Evolutionary conservation across 2,113 vertebrate genomes (phyloP).

Genomic region (Aviceda subcristata): DNA sequence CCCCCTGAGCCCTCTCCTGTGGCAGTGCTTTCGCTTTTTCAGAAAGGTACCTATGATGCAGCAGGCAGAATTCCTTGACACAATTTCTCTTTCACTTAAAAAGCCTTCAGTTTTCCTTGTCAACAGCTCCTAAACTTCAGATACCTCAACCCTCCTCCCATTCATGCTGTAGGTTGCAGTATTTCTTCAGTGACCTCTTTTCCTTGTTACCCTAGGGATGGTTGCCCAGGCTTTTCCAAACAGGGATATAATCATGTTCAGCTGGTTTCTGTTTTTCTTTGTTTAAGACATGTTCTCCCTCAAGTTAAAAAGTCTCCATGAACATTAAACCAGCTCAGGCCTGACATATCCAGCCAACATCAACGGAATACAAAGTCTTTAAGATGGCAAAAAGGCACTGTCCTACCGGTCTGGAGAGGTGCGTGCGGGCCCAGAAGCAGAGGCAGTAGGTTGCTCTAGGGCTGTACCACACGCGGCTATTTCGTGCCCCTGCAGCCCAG

Average conservation of each 20-base stretch:
- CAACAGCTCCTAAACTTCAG: background rate
- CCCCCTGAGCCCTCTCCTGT: background rate
- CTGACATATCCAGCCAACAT: background rate
- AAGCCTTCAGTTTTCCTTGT: background rate
- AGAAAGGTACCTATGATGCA: background rate
- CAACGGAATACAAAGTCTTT: background rate
- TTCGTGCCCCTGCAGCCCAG: background rate
- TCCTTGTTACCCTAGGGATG: constrained; percentile 34
- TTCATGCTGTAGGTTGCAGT: background rate
- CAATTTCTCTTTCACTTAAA: background rate
- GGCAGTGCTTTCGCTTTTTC: background rate
- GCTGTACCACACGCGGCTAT: background rate
- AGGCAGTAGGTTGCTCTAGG: background rate
- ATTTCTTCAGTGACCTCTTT: constrained; percentile 38
- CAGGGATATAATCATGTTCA: constrained; percentile 42
- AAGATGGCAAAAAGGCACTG: background rate
- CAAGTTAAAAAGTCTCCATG: constrained; percentile 4
- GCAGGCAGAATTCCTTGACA: background rate
- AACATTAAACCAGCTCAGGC: background rate
- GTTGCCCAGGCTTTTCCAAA: constrained; percentile 36
- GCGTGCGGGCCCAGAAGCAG: background rate
- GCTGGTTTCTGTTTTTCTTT: background rate
- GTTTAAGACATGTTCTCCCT: background rate
- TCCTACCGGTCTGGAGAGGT: background rate
- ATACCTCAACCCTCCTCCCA: background rate